These are phyloP conservation scores for Bombylius major DNA, from an alignment of 2,888 invertebrate genomes.

Conservation along the genomic window DNA sequence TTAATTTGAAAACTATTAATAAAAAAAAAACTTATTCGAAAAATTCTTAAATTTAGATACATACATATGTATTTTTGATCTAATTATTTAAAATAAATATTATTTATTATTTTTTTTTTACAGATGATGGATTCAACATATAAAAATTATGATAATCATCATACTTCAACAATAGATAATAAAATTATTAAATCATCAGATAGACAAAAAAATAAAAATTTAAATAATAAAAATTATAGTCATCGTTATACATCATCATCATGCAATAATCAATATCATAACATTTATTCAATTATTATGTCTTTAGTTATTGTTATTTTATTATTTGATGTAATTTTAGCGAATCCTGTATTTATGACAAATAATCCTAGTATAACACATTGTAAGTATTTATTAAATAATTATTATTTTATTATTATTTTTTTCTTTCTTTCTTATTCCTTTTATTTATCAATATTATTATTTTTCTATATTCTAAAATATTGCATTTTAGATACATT, in stretches of 20 bases:
- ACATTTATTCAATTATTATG: slow-evolving; percentile 2
- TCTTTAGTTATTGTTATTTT: slow-evolving; percentile 15
- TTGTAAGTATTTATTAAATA: slow-evolving; percentile 31
- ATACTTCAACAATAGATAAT: neutral
- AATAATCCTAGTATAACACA: slow-evolving; percentile 37
- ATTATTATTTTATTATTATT: neutral
- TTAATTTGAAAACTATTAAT: too few species aligned
- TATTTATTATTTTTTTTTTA: neutral
- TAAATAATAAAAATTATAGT: too few species aligned
- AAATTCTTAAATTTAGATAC: too few species aligned
- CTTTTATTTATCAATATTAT: neutral
- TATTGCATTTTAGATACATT: too few species aligned
- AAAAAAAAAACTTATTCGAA: too few species aligned
- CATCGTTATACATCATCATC: neutral
- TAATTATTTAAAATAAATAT: neutral
- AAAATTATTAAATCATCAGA: neutral
- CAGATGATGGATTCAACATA: neutral
- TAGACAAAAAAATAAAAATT: neutral
- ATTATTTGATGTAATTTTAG: slow-evolving; percentile 22
- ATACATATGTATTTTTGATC: too few species aligned
- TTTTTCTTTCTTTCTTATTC: neutral
- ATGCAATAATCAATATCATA: neutral
- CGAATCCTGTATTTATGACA: slow-evolving; percentile 33
- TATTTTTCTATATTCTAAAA: too few species aligned
- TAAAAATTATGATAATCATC: neutral